Base-by-base conservation (phyloP, 2,888 invertebrate species). In the Cataglyphis cursor region DNA sequence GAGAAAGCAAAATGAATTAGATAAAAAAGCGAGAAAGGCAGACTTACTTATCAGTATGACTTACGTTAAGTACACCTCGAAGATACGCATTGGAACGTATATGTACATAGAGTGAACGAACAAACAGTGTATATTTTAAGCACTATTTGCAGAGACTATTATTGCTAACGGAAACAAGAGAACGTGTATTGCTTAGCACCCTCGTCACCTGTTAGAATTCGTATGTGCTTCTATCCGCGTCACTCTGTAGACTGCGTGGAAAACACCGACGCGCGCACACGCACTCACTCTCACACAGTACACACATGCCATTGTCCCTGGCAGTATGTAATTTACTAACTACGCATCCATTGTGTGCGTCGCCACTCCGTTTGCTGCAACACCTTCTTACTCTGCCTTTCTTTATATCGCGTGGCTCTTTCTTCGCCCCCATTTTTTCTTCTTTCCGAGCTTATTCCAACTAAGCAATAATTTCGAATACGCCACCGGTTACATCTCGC, bases 251-350 rank as follows among this genome's bases (percentile, higher is more conserved):
- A 85, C 88, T 61, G 65, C 83, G 72, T 59, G 72, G n/a, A 72
- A 72, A 72, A 85, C 82, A 65, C 84, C 41, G 59, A 78, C 64
- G 72, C 81, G 62, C 70, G 57, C 24, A 64, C 38, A 65, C 65
- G 68, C 75, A 38, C 75, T 54, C 54, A 59, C 76, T 57, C 62
- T 57, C 62, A 65, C 65, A 48, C 81, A 38, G 51, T 81, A 83
- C 83, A 83, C 83, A 86, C 84, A 89, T 81, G 85, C 83, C 83
- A 90, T 93, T 93, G 93, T 91, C 86, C 86, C 85, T 80, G 87
- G 86, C 87, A 88, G 88, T 88, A 89, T 91, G 91, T 93, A 93
- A 93, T 93, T 92, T 92, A 93, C 92, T 92, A 93, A 93, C 93
- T 92, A 91, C 91, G 90, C 92, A 82, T 88, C 90, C 86, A 92